Evolutionary conservation across 2,113 vertebrate genomes (phyloP), one percentile per base, ranked within the genome.

Genomic region (Triplophysa tibetana): DNA sequence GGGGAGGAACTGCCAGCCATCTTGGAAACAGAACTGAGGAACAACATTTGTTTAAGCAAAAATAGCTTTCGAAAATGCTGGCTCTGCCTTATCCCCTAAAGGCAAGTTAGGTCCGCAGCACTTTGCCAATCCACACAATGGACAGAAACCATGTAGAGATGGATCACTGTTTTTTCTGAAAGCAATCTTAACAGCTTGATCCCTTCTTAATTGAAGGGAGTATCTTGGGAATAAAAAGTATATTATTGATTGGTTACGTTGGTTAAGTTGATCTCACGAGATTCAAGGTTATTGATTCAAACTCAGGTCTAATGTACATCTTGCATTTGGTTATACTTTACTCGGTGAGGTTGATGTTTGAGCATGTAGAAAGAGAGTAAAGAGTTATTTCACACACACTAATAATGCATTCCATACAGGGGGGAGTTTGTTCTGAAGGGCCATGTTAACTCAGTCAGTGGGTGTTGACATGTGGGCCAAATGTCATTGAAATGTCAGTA

Each of bases 31-130:
- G 85, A 86, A 87, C 82, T 79, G 80, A 84, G 43, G 75, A 81
- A 86, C 88, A 88, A 89, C 83, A 85, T 90, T 89, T 89, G 89
- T 90, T 87, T 90, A 82, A 87, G 86, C 84, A 85, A 81, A 83
- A 88, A 90, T 91, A 91, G 66, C 67, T 77, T 63, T 3, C 29
- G 52, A 78, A 79, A 54, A 54, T 13, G 43, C 61, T 77, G 62
- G 74, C 64, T 43, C 24, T 66, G 66, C 29, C 9, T 73, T 76
- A 79, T 72, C 19, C 77, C 62, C 60, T 45, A 24, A 79, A 43
- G 54, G 33, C 38, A 75, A 26, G 72, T 75, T 43, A 48, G 38
- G 62, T 26, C 23, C 8, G 24, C 38, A 41, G 21, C 7, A 13
- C 50, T 14, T 24, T 72, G 52, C 50, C 50, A 56, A 29, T 72